phyloP scores from a whole-genome alignment of 2,888 invertebrate genomes.

The Tetanocera ferruginea region DNA sequence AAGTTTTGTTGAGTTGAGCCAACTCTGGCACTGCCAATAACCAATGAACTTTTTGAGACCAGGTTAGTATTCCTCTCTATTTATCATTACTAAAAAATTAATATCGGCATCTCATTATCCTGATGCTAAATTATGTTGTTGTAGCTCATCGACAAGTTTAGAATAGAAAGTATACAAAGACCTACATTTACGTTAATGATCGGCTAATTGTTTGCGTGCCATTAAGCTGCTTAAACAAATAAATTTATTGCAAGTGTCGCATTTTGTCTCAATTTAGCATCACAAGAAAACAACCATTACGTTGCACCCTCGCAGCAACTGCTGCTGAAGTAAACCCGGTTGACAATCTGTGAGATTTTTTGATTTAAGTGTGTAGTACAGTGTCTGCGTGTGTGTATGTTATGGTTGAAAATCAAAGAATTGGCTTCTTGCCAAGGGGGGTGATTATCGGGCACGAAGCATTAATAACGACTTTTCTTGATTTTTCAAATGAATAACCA shows the following conservation, averaged over 20 bases:
- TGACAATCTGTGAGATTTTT: slow-evolving; percentile 28
- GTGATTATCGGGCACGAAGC: background rate
- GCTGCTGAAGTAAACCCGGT: background rate
- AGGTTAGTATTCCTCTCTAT: background rate
- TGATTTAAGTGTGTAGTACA: slow-evolving; percentile 37
- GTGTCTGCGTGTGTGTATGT: slow-evolving; percentile 18
- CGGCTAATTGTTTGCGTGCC: slow-evolving; percentile 66
- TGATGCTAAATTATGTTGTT: background rate
- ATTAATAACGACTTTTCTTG: background rate
- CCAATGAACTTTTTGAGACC: no score
- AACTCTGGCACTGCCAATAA: no score
- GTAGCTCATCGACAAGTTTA: background rate
- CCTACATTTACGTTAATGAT: slow-evolving; percentile 49
- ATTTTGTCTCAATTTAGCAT: slow-evolving; percentile 63
- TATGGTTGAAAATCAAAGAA: slow-evolving; percentile 16
- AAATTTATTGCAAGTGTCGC: slow-evolving; percentile 62
- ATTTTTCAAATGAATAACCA: background rate
- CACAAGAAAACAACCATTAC: slow-evolving; percentile 54
- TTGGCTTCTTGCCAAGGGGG: background rate
- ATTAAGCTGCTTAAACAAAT: slow-evolving; percentile 63
- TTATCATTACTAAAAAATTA: background rate
- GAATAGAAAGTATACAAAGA: background rate
- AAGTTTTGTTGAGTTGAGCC: no score
- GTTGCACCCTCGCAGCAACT: background rate
- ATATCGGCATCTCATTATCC: background rate